phyloP scores from a whole-genome alignment of 2,113 vertebrate genomes.

The Speoplatyrhinus poulsoni region DNA sequence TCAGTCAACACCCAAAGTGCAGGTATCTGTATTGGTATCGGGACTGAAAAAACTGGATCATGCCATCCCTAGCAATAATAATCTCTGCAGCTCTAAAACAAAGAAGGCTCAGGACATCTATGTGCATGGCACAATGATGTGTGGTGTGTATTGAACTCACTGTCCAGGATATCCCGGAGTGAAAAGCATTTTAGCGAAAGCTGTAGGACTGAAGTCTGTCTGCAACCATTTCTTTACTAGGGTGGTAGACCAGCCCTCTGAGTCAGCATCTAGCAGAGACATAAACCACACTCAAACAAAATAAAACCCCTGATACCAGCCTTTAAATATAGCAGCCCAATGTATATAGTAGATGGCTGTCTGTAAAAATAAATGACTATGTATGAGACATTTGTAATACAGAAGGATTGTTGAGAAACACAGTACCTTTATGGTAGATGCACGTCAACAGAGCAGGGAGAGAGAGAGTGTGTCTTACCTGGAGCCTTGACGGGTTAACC shows the following conservation, averaged over 20 bases:
- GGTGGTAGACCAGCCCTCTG: constrained; percentile 73
- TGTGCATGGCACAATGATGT: background rate
- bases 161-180: constrained; percentile 50
- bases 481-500: constrained; percentile 28
- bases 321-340: background rate
- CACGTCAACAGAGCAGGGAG: constrained; percentile 6
- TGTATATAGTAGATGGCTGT: no score
- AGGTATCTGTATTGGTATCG: no score
- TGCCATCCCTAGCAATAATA: no score
- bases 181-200: constrained; percentile 63
- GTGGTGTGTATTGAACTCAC: constrained; percentile 52
- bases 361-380: background rate
- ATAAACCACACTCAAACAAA: background rate
- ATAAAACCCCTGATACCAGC: constrained; percentile 22
- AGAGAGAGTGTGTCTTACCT: constrained; percentile 63
- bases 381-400: constrained; percentile 2
- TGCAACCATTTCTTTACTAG: constrained; percentile 79
- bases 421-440: constrained; percentile 69
- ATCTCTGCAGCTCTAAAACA: no score
- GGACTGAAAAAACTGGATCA: no score
- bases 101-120: background rate
- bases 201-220: constrained; percentile 69
- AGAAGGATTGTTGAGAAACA: constrained; percentile 7
- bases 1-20: no score
- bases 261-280: constrained; percentile 59